A percentile compares a stretch with the other conserved stretches of the same genome.
These are phyloP conservation scores for Lutraria lutraria DNA, from an alignment of 2,888 invertebrate species.

Conservation along the genomic window DNA sequence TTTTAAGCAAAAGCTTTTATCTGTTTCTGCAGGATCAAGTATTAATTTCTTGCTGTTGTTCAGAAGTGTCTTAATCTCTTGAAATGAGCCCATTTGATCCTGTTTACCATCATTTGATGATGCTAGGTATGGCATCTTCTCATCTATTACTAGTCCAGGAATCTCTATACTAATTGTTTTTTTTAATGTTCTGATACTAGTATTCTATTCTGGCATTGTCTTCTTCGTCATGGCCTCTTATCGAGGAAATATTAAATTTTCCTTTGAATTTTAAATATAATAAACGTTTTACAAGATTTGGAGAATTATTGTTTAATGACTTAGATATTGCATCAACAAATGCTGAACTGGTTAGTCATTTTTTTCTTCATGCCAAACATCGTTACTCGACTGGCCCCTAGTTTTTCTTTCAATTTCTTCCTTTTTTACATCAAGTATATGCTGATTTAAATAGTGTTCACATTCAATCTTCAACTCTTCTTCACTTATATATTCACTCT, in stretches of 20 bases:
- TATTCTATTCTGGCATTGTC: slow-evolving; percentile 20
- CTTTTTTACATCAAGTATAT: too few relatives aligned
- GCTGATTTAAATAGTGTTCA: too few relatives aligned
- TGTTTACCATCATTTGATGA: background rate
- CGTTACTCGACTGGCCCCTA: background rate
- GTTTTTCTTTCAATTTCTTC: too few relatives aligned
- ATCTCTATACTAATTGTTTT: background rate
- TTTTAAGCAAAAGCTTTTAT: background rate
- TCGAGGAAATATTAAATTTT: background rate
- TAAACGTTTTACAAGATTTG: background rate
- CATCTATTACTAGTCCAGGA: background rate
- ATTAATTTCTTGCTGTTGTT: background rate
- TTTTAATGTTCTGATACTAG: background rate
- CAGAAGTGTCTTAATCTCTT: slow-evolving; percentile 10
- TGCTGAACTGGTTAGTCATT: slow-evolving; percentile 15
- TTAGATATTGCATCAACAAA: slow-evolving; percentile 24
- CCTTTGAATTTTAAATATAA: slow-evolving; percentile 31
- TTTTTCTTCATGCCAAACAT: slow-evolving; percentile 25
- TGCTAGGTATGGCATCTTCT: background rate
- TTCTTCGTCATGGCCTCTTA: background rate
- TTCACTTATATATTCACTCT: too few relatives aligned
- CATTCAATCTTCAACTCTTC: too few relatives aligned
- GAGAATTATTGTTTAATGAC: background rate
- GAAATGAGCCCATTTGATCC: background rate
- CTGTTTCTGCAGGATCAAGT: background rate